Evolutionary conservation across 1,140 invertebrate species (phyloP).

Genomic region (Dinoponera quadriceps): DNA sequence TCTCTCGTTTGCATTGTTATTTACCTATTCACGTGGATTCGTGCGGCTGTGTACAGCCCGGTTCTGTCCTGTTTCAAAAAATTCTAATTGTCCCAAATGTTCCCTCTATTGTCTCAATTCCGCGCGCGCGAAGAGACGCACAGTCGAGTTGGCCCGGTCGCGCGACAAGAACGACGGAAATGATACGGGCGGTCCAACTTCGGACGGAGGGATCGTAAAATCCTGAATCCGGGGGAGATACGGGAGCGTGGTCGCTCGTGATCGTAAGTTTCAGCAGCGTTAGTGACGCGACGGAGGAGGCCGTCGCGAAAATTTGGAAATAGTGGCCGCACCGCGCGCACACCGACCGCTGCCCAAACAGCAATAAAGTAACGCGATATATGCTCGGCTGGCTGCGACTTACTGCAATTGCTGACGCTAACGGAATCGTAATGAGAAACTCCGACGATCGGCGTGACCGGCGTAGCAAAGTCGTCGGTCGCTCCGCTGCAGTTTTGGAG

Average conservation of each 20-base stretch:
- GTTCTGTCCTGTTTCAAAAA: not conserved
- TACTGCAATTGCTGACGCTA: constrained; percentile 71
- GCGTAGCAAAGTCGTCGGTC: constrained; percentile 59
- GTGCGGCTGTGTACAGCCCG: too few species aligned
- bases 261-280: not conserved
- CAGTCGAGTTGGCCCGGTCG: not conserved
- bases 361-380: constrained; percentile 71
- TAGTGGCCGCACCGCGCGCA: constrained; percentile 6
- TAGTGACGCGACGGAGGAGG: constrained; percentile 23
- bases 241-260: not conserved
- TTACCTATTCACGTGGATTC: not conserved
- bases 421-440: constrained; percentile 69
- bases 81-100: not conserved
- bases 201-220: constrained; percentile 3
- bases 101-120: not conserved
- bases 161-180: not conserved
- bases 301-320: constrained; percentile 62
- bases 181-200: constrained; percentile 1
- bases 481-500: constrained; percentile 58
- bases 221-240: not conserved
- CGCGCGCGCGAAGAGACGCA: too few species aligned
- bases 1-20: not conserved
- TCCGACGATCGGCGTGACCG: constrained; percentile 66
- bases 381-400: constrained; percentile 59
- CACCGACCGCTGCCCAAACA: constrained; percentile 45